Base-by-base conservation (phyloP, 2,113 vertebrate species). In the Hippocampus barbouri region DNA sequence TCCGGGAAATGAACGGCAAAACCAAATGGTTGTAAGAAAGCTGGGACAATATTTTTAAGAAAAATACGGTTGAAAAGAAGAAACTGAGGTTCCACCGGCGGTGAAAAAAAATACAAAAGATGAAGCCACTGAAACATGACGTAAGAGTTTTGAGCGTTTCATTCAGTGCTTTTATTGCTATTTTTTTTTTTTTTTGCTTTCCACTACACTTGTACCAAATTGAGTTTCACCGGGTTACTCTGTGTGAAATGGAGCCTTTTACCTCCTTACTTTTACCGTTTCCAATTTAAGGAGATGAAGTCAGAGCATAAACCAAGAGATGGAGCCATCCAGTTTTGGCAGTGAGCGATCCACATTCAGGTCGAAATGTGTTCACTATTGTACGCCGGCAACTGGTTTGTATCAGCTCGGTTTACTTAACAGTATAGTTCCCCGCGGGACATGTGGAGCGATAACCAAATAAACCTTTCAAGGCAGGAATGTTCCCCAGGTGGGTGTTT, bases 371-470 rank as follows among this genome's bases (percentile, higher is more conserved):
- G 89, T 90, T 91, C 90, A 90, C 87, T 84, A 80, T 85, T 90
- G 87, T 85, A 67, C 79, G 83, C 74, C 85, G 73, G 83, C 88
- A 88, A 92, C 86, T 91, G 90, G 87, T 90, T 91, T 87, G 85
- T 80, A 89, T 91, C 87, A 91, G 83, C 84, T 72, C 69, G 66
- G 87, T 91, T 90, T 90, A 89, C 88, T 87, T 88, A 90, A 90
- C 82, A 84, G 83, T 89, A 86, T 89, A 88, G 91, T 91, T 87
- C 73, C 87, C 88, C 81, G 84, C 73, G 34, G 85, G 88, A 90
- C 88, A 80, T 90, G 88, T 79, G 79, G 73, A 85, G 83, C 90
- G 84, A 91, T 89, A 92, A 91, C 89, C 88, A 91, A 90, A 91
- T 91, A 91, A 92, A 90, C 87, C 82, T 87, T 90, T 91, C 80